Evolutionary conservation across 2,888 invertebrate species (phyloP).

Genomic region (Diplolepis rosae): DNA sequence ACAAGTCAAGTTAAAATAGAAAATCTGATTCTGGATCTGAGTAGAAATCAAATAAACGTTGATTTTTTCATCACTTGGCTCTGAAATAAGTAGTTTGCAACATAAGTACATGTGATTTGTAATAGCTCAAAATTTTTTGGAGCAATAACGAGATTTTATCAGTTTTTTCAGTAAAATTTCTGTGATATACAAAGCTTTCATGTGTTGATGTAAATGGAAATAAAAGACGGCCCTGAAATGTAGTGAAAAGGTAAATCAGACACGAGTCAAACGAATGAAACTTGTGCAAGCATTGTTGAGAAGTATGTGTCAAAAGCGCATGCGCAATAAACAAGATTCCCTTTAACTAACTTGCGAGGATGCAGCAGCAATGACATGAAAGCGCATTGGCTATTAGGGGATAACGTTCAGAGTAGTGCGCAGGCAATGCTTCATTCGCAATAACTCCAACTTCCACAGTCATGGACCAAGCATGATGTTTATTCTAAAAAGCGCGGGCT

Average conservation of each 20-base stretch:
- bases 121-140: too few relatives aligned
- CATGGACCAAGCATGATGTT: background rate
- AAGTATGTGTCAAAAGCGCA: conserved; percentile 33
- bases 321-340: conserved; percentile 46
- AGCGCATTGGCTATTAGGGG: background rate
- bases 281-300: background rate
- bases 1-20: too few relatives aligned
- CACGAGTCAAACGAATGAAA: background rate
- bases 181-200: too few relatives aligned
- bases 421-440: background rate
- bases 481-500: background rate
- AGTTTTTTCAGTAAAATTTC: too few relatives aligned
- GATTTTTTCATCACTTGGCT: too few relatives aligned
- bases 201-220: too few relatives aligned
- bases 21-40: too few relatives aligned
- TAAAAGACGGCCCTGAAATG: background rate
- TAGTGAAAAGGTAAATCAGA: background rate
- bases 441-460: background rate
- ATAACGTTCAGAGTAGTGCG: background rate
- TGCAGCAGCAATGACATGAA: conserved; percentile 42
- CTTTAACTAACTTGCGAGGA: conserved; percentile 51
- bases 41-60: too few relatives aligned
- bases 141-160: too few relatives aligned
- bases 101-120: too few relatives aligned
- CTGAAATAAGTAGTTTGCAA: too few relatives aligned